Base-by-base conservation (phyloP, 1,140 invertebrate genomes). In the Bombus ignitus region DNA sequence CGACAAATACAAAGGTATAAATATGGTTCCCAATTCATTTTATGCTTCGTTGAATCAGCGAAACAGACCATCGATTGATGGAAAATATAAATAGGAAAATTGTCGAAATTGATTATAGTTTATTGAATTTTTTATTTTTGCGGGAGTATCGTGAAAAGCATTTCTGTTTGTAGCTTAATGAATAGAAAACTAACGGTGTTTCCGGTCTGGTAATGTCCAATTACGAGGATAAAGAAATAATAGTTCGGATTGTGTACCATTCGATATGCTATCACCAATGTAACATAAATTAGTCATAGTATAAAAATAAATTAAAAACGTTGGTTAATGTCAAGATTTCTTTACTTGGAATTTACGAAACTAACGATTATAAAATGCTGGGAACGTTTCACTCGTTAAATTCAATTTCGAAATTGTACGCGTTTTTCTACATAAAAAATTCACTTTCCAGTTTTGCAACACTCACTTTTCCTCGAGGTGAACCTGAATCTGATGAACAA, bases 151-250 rank as follows among this genome's bases (percentile, higher is more conserved):
- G 39, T n/a, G 12, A n/a, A 75, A 32, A 35, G 3, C 9, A 18
- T 6, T 44, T 57, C 53, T 65, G 18, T 71, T 39, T 15, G 47
- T 53, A 3, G 25, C n/a, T 13, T 78, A 71, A 72, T 8, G 70
- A 79, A 68, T 47, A 76, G 73, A 47, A 72, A 59, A 72, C 74
- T 89, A 88, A 89, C 83, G 87, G 75, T 79, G 37, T 74, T 80
- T 68, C 81, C 75, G 83, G 57, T 89, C 80, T 89, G 81, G 66
- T 83, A 81, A 74, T 71, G 32, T 53, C 37, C 28, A 59, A 78
- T 72, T 71, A n/a, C 15, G 47, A 28, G 18, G n/a, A 68, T 53
- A 35, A 53, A 62, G 37, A 53, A 65, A 32, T 62, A 22, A 35
- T 85, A n/a, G 4, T 35, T 47, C 32, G n/a, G 15, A 35, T 35